Evolutionary conservation across 2,113 vertebrate genomes (phyloP), one percentile per base, ranked within the genome.

Genomic region (Terrapene triunguis): DNA sequence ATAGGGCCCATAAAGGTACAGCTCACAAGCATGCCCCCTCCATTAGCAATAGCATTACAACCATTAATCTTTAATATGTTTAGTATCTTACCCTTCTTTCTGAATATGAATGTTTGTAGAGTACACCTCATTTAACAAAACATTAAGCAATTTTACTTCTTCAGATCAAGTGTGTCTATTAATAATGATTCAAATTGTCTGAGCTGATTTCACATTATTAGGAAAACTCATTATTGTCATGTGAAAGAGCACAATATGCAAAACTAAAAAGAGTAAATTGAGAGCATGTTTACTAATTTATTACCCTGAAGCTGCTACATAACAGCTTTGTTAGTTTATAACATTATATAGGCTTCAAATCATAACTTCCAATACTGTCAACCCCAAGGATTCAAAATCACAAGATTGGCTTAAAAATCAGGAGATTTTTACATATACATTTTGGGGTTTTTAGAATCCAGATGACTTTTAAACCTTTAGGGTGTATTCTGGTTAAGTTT

Each of bases 91-190:
- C 59, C 97, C 94, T 95, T 94, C 85, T 85, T 85, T 83, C 93
- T 2, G 82, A 24, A 14, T n/a, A 85, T 1, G 35, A 55, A 35
- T 87, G 91, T 95, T 96, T 96, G 98, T 89, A 55, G 42, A 72
- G 51, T 90, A 97, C 97, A 97, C 94, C 95, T 97, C 98, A 96
- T 96, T 98, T 95, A 97, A 89, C 98, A 97, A 80, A 93, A 90
- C 97, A 96, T 95, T 88, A 89, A 88, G 85, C 93, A 87, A 74
- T 95, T 93, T 90, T 84, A 47, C 96, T 95, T 94, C 97, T 91
- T 84, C 96, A 88, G 95, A 97, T 85, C 95, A 89, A 97, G 92
- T 87, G 90, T 81, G 32, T 96, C 97, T 93, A 94, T 97, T 96
- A 97, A 98, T 97, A 98, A 98, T 42, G 78, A 92, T 97, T 95